Conservation (phyloP, 1,140 invertebrate species). For the Dolichoris vasculosae region DNA sequence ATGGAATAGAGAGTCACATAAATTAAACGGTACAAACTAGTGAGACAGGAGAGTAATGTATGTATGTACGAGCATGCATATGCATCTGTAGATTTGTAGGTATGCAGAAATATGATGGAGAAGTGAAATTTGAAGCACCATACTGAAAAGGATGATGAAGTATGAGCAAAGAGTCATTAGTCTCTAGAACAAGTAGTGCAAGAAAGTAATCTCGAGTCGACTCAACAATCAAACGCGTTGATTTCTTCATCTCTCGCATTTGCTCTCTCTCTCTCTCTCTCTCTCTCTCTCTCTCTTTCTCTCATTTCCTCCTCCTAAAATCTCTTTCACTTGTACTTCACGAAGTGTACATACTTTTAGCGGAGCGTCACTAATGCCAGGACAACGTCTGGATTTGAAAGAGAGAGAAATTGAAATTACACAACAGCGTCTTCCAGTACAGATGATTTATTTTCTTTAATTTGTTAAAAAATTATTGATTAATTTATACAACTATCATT, state of each 20-base stretch:
- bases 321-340: background rate
- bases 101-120: no score
- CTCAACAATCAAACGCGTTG: conserved; percentile 46
- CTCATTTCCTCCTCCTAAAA: background rate
- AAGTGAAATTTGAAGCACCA: conserved; percentile 31
- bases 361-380: conserved; percentile 22
- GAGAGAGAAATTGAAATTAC: conserved; percentile 17
- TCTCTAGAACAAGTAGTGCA: background rate
- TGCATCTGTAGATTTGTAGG: conserved; percentile 5
- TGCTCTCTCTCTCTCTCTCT: background rate
- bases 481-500: no score
- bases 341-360: conserved; percentile 19
- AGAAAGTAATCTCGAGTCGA: conserved; percentile 39
- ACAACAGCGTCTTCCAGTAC: background rate
- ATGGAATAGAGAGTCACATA: conserved; percentile 28
- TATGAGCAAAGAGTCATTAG: conserved; percentile 29
- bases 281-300: background rate
- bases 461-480: background rate
- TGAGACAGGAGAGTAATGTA: background rate
- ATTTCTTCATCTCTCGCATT: background rate
- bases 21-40: conserved; percentile 42
- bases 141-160: background rate
- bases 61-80: background rate
- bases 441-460: background rate
- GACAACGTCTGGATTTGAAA: background rate